Evolutionary conservation across 2,888 invertebrate species (phyloP).

Genomic region (Eremobia ochroleuca): DNA sequence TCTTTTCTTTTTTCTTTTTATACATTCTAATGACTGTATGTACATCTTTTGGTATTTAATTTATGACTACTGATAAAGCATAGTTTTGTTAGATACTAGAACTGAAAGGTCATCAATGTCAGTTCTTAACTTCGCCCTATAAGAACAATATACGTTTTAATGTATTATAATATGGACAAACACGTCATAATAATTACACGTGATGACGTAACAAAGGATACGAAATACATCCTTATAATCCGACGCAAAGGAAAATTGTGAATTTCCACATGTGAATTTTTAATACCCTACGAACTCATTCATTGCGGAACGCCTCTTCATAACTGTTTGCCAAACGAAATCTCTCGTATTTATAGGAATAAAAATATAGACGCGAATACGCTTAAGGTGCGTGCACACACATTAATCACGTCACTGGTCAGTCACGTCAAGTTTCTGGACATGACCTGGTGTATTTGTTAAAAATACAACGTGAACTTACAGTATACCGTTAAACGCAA

Average conservation of each 20-base stretch:
- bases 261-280: slow-evolving; percentile 38
- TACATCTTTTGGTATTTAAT: not conserved
- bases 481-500: too few species aligned
- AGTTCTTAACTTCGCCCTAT: not conserved
- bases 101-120: not conserved
- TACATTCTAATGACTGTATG: not conserved
- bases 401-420: not conserved
- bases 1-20: too few species aligned
- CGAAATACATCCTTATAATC: slow-evolving; percentile 18
- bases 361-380: slow-evolving; percentile 17
- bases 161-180: not conserved
- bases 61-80: not conserved
- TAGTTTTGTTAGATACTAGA: not conserved
- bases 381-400: not conserved
- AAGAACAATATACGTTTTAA: not conserved
- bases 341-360: slow-evolving; percentile 22
- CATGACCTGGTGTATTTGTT: not conserved
- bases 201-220: slow-evolving; percentile 4
- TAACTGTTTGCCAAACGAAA: slow-evolving; percentile 34
- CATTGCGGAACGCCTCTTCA: slow-evolving; percentile 20
- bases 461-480: not conserved
- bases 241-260: slow-evolving; percentile 15
- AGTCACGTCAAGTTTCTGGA: not conserved
- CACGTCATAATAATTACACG: not conserved
- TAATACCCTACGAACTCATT: slow-evolving; percentile 26